Base-by-base conservation (phyloP, 2,888 invertebrate species). In the Chrysomela aeneicollis region DNA sequence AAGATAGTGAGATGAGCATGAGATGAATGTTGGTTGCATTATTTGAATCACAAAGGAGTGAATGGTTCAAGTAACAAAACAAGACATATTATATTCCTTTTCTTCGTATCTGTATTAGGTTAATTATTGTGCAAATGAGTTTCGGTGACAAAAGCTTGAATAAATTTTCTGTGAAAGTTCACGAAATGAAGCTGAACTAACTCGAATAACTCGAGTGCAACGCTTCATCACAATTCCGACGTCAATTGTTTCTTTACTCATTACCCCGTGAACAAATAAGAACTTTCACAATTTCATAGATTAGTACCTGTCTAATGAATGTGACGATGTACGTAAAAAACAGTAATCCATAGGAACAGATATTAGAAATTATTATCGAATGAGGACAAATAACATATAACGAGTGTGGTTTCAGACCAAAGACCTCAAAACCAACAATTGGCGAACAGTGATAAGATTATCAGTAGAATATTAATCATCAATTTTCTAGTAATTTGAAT, bases 241-340 rank as follows among this genome's bases (percentile, higher is more conserved):
- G 54, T 61, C 54, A 52, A 60, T 59, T 59, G 49, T 59, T 54
- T 60, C 26, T 52, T 17, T 51, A 5, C 51, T 60, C 42, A 60
- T 52, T 60, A 32, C 17, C 12, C 9, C 42, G 30, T 53, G 53
- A 18, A 54, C 42, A 61, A 61, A 47, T 42, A 52, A 8, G 19
- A 19, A 61, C 61, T 61, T 61, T 61, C 61, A 61, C 61, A 49
- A 17, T 54, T 47, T 47, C 42, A 47, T 21, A 42, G 26, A 52
- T 19, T 30, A 53, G 15, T 42, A 42, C 42, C 42, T 42, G 42
- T 42, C 42, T 42, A 42, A 42, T 42, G 42, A 42, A 42, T 42
- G 42, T 42, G 42, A 42, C 42, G 42, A 42, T 42, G 42, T 15
- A 15, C 1, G n/a, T 42, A 42, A 42, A 42, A 42, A 10, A 42